phyloP scores from a whole-genome alignment of 1,140 invertebrate genomes.

The Lamellibrachia luymesi region DNA sequence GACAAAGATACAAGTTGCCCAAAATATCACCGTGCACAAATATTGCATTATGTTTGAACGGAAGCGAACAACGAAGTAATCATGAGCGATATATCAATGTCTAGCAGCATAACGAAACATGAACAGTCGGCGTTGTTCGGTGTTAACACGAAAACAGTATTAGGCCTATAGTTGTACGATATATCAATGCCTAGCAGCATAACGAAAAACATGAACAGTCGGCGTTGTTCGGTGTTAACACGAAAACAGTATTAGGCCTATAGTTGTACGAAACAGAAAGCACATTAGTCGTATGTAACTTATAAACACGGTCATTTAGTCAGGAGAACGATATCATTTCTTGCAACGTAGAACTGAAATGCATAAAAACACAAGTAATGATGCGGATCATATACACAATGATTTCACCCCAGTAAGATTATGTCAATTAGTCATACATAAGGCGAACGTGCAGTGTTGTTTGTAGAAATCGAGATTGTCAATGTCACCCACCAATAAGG shows the following conservation, averaged over 20 bases:
- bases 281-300: too few species aligned
- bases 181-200: not conserved
- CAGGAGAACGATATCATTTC: too few species aligned
- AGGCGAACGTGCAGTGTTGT: not conserved
- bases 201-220: not conserved
- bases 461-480: not conserved
- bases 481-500: not conserved
- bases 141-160: too few species aligned
- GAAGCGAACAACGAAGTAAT: not conserved
- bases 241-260: too few species aligned
- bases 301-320: too few species aligned
- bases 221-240: too few species aligned
- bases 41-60: not conserved
- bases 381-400: not conserved
- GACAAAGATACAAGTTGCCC: not conserved
- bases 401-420: not conserved
- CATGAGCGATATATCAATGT: not conserved
- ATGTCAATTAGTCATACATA: not conserved
- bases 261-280: not conserved
- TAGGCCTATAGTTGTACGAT: not conserved
- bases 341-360: too few species aligned
- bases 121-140: too few species aligned
- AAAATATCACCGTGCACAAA: not conserved
- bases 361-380: too few species aligned
- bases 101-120: not conserved